Conservation (phyloP, 2,113 vertebrate species). For the Menura novaehollandiae region DNA sequence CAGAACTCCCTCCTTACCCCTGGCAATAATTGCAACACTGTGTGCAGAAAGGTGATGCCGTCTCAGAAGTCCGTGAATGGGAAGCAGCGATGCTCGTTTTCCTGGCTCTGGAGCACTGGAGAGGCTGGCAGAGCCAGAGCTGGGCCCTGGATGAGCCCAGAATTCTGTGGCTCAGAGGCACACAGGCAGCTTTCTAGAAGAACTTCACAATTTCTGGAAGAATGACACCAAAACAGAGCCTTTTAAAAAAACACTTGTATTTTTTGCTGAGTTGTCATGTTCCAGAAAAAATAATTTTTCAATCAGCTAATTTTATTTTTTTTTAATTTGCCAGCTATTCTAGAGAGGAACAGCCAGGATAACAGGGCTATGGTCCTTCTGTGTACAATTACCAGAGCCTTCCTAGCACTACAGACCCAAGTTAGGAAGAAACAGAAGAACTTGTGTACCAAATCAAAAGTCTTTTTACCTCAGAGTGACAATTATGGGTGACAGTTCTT, state of each 20-base stretch:
- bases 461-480: not conserved
- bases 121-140: not conserved
- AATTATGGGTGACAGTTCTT: not conserved
- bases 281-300: not conserved
- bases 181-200: not conserved
- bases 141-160: not conserved
- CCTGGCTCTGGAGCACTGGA: fast-evolving
- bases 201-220: not conserved
- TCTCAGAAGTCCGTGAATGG: not conserved
- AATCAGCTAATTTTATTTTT: not conserved
- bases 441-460: not conserved
- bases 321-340: not conserved
- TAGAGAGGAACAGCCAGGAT: not conserved
- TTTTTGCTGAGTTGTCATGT: not conserved
- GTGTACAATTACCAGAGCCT: not conserved
- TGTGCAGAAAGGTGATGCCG: fast-evolving
- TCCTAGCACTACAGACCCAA: not conserved
- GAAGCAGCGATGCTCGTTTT: not conserved
- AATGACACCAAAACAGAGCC: not conserved
- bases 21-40: not conserved
- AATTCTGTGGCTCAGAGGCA: not conserved
- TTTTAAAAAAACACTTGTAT: not conserved
- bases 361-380: not conserved
- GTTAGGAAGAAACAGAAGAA: not conserved
- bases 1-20: not conserved